Base-by-base conservation (phyloP, 2,888 invertebrate genomes). In the Drosophila basisetae region DNA sequence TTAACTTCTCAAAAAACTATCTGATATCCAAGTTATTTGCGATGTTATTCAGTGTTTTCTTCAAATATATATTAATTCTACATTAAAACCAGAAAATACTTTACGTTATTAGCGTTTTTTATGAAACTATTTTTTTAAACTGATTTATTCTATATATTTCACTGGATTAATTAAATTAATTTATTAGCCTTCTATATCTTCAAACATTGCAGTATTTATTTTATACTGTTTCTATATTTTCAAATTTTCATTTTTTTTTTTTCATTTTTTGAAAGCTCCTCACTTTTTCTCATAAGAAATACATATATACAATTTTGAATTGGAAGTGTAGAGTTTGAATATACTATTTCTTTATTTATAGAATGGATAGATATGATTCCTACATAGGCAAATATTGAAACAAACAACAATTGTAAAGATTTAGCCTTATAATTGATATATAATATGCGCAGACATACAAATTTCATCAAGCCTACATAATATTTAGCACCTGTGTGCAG, bases 361-460 rank as follows among this genome's bases (percentile, higher is more conserved):
- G 16, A 30, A 33, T 33, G 5, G 2, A 5, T 41, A 0, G 11
- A 9, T 11, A 39, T 39, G 39, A 5, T 41, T 41, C 2, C n/a
- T n/a, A 22, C 22, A 22, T 22, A 22, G 22, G 5, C 2, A 11
- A 11, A 41, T 5, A 41, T n/a, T 41, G 0, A 11, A 41, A 9
- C 1, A n/a, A 39, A 10, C 18, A 16, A 37, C 18, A 39, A 9
- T 18, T 39, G 3, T 4, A 41, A 10, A 41, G n/a, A 41, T n/a
- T 4, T 10, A 1, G 41, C 9, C 18, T 18, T 39, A 3, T 7
- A 18, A 7, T 6, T 16, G 7, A 18, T 39, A 18, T 39, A 39
- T 39, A 9, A 4, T 4, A 18, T n/a, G 0, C 0, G 18, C 39
- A 18, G 39, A 9, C 4, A 1, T 1, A 0, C 1, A 11, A 11